Percentiles rank a stretch among this genome's conserved stretches.
phyloP scores from a whole-genome alignment of 2,888 invertebrate species.

The Luperina testacea region DNA sequence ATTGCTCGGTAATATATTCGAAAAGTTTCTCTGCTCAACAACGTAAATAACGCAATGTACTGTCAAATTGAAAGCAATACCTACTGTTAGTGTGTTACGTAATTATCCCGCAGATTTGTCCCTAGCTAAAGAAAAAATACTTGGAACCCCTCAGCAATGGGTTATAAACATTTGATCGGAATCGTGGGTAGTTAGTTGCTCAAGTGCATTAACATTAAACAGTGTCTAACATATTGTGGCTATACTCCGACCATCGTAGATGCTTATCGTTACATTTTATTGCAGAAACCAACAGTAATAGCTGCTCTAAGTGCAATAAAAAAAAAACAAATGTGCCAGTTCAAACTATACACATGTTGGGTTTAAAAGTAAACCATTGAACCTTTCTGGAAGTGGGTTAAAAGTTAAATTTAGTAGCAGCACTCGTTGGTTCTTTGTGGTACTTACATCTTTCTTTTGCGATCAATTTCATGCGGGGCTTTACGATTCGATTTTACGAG shows the following conservation, averaged over 20 bases:
- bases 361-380: conserved; percentile 62
- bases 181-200: not conserved
- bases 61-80: too few species aligned
- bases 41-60: too few species aligned
- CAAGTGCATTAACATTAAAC: not conserved
- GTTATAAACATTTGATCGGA: not conserved
- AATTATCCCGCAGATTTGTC: not conserved
- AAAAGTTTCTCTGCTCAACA: too few species aligned
- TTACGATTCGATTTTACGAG: conserved; percentile 48
- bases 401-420: conserved; percentile 68
- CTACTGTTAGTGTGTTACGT: too few species aligned
- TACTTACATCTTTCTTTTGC: conserved; percentile 47
- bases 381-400: conserved; percentile 67
- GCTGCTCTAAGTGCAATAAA: conserved; percentile 23
- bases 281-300: not conserved
- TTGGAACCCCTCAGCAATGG: not conserved
- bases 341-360: conserved; percentile 29
- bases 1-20: too few species aligned
- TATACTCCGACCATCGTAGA: conserved; percentile 22
- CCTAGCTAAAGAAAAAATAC: not conserved
- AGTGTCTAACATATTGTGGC: conserved; percentile 5
- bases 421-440: conserved; percentile 56
- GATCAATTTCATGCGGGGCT: conserved; percentile 45
- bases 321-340: conserved; percentile 26
- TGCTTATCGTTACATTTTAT: conserved; percentile 33